Evolutionary conservation across 1,140 invertebrate genomes (phyloP).

Genomic region (Trypoxylus dichotomus): DNA sequence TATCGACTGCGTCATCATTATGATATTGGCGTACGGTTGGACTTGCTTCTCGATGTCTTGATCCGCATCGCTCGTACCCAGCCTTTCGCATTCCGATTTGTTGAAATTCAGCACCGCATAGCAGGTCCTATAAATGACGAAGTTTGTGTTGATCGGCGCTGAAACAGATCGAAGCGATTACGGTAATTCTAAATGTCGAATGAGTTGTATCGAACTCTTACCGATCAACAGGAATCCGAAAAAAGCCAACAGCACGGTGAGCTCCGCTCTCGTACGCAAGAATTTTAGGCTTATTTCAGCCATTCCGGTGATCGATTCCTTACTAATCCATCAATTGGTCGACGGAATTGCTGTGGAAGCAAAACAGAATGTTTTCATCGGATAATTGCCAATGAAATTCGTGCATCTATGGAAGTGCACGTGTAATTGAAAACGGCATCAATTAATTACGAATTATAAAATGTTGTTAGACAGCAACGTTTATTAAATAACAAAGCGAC

Average conservation of each 20-base stretch:
- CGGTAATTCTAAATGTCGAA: too few species aligned
- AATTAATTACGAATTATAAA: too few species aligned
- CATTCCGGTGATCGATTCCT: too few species aligned
- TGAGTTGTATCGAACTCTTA: too few species aligned
- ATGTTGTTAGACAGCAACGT: too few species aligned
- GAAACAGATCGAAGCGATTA: not conserved
- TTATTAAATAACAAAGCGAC: too few species aligned
- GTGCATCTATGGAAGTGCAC: too few species aligned
- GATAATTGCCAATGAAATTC: too few species aligned
- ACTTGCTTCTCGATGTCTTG: constrained; percentile 60
- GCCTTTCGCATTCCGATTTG: constrained; percentile 53
- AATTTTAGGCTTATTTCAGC: not conserved
- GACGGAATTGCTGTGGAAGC: too few species aligned
- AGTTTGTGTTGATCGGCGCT: constrained; percentile 48
- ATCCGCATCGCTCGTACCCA: constrained; percentile 56
- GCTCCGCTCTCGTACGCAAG: not conserved
- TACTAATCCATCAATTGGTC: too few species aligned
- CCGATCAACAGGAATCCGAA: not conserved
- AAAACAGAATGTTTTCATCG: too few species aligned
- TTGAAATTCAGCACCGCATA: constrained; percentile 54
- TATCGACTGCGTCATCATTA: constrained; percentile 60
- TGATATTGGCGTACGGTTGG: constrained; percentile 63
- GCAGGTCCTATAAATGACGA: constrained; percentile 59
- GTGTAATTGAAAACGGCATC: too few species aligned
- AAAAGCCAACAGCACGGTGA: not conserved